Conservation (phyloP, 2,113 vertebrate species). For the Monopterus albus region DNA sequence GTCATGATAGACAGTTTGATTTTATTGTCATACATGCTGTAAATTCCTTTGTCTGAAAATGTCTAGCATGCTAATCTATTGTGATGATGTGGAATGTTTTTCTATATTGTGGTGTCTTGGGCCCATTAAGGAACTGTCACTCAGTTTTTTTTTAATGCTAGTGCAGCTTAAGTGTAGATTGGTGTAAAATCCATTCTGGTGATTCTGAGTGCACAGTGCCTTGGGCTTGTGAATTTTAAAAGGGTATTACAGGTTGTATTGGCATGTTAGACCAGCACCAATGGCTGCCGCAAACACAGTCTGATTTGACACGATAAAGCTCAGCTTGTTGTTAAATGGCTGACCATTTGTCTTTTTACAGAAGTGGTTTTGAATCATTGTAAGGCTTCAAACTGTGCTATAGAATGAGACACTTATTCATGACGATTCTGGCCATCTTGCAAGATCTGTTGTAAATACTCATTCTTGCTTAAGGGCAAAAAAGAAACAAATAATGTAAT, state of each 20-base stretch:
- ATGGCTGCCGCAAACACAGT: constrained; percentile 1
- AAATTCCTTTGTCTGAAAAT: constrained; percentile 34
- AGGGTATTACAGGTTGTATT: constrained; percentile 17
- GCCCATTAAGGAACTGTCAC: background rate
- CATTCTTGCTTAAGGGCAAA: constrained; percentile 45
- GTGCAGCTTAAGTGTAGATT: constrained; percentile 17
- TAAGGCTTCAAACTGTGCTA: constrained; percentile 28
- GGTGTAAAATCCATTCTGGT: constrained; percentile 19
- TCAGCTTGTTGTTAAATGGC: constrained; percentile 2
- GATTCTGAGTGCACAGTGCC: background rate
- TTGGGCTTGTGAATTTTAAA: constrained; percentile 26
- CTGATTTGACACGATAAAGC: constrained; percentile 18
- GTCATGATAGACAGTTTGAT: background rate
- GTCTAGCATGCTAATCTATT: constrained; percentile 53
- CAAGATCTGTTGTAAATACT: constrained; percentile 54
- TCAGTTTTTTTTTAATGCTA: constrained; percentile 19
- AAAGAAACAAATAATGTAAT: constrained; percentile 48
- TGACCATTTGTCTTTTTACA: constrained; percentile 40
- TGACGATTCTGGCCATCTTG: constrained; percentile 17
- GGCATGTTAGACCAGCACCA: constrained; percentile 12
- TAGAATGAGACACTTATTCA: constrained; percentile 42
- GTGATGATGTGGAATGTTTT: constrained; percentile 42
- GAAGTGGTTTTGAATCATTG: constrained; percentile 35
- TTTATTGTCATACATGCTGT: constrained; percentile 50
- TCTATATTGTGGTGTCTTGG: constrained; percentile 46